Evolutionary conservation across 2,888 invertebrate genomes (phyloP).

Genomic region (Cosmorhoe ocellata): DNA sequence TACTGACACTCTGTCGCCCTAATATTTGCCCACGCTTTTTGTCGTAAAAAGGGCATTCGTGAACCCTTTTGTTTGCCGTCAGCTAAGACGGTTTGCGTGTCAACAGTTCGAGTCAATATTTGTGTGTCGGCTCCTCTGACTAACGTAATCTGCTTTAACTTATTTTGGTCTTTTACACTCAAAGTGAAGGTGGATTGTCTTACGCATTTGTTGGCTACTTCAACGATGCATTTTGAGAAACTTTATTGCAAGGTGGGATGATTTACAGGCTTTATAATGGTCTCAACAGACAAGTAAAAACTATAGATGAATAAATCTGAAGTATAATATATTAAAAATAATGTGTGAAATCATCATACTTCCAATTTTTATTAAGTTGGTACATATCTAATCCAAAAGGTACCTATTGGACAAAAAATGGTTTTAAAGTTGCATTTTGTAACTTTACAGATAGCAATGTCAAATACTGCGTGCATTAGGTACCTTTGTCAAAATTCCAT

Average conservation of each 20-base stretch:
- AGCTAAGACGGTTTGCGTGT: constrained; percentile 80
- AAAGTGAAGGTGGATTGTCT: constrained; percentile 46
- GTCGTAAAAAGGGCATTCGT: constrained; percentile 81
- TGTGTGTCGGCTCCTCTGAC: constrained; percentile 67
- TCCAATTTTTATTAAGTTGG: no score
- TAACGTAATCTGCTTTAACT: constrained; percentile 65
- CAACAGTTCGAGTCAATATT: constrained; percentile 74
- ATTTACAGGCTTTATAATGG: no score
- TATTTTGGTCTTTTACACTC: constrained; percentile 57
- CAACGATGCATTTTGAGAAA: constrained; percentile 34
- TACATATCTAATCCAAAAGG: no score
- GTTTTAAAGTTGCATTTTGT: no score
- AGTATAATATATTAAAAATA: no score
- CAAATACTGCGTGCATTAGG: constrained; percentile 55
- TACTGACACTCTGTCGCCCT: constrained; percentile 35
- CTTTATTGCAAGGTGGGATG: no score
- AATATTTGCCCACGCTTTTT: constrained; percentile 75
- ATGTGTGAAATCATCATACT: no score
- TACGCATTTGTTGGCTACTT: constrained; percentile 46
- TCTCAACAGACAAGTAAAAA: no score
- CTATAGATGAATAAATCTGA: no score
- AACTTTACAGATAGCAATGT: constrained; percentile 29
- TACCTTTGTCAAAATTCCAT: constrained; percentile 66
- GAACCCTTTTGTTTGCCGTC: constrained; percentile 78
- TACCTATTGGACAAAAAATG: no score